Evolutionary conservation across 2,797 vertebrate genomes (phyloP).

Genomic region (Pteronotus mesoamericanus): DNA sequence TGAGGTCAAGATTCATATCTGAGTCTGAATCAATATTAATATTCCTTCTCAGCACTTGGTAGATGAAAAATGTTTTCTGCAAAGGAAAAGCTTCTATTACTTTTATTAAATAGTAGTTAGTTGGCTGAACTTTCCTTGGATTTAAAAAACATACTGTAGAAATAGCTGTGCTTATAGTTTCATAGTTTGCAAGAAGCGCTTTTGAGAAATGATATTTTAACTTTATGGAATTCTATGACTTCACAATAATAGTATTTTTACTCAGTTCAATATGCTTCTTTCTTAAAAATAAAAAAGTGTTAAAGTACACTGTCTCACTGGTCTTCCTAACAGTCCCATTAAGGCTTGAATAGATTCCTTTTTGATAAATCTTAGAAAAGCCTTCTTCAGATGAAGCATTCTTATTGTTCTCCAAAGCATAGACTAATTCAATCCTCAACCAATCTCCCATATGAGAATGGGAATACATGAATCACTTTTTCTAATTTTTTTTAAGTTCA

Average conservation of each 20-base stretch:
- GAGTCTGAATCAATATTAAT: conserved; percentile 69
- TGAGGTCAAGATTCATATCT: conserved; percentile 62
- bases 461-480: neutral
- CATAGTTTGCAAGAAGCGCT: conserved; percentile 25
- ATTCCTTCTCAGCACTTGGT: conserved; percentile 33
- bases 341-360: neutral
- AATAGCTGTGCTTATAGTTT: conserved; percentile 23
- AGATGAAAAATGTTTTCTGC: conserved; percentile 62
- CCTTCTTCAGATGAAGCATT: neutral
- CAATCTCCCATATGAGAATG: neutral
- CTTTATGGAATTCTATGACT: conserved; percentile 24
- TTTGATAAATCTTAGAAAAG: conserved; percentile 40
- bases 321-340: neutral
- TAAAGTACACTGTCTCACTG: neutral
- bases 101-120: conserved; percentile 63
- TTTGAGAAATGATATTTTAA: conserved; percentile 57
- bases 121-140: conserved; percentile 25
- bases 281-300: neutral
- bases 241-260: conserved; percentile 31
- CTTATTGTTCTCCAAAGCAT: neutral
- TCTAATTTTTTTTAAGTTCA: neutral
- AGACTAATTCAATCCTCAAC: neutral
- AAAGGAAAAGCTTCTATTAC: conserved; percentile 42
- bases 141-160: conserved; percentile 33
- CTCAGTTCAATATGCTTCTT: conserved; percentile 10